phyloP scores from a whole-genome alignment of 2,113 vertebrate species.

The Notiomystis cincta region DNA sequence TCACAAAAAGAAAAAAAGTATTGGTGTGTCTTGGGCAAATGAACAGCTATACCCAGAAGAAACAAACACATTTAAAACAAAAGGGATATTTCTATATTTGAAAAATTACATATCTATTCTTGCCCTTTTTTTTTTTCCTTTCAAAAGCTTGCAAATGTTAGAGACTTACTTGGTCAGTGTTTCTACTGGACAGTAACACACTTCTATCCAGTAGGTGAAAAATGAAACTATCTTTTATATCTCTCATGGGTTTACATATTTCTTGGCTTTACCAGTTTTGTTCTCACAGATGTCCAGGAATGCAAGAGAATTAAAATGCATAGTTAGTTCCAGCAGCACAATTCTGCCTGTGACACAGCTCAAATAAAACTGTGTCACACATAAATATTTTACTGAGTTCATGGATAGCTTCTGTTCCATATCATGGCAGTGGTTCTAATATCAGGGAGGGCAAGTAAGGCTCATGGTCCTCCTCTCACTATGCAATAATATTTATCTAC shows the following conservation, averaged over 20 bases:
- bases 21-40: background rate
- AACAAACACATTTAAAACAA: background rate
- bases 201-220: conserved; percentile 29
- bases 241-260: background rate
- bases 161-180: background rate
- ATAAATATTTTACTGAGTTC: background rate
- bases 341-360: background rate
- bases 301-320: conserved; percentile 23
- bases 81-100: background rate
- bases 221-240: background rate
- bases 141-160: conserved; percentile 32
- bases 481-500: background rate
- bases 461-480: background rate
- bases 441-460: background rate
- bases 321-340: background rate
- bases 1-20: background rate
- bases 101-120: background rate
- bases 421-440: background rate
- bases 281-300: background rate
- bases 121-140: background rate
- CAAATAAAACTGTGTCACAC: background rate
- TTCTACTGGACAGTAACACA: conserved; percentile 8
- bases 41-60: background rate
- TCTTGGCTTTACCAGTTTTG: background rate
- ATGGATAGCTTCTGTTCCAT: background rate